Base-by-base conservation (phyloP, 2,888 invertebrate genomes). In the Phyto melanocephala region DNA sequence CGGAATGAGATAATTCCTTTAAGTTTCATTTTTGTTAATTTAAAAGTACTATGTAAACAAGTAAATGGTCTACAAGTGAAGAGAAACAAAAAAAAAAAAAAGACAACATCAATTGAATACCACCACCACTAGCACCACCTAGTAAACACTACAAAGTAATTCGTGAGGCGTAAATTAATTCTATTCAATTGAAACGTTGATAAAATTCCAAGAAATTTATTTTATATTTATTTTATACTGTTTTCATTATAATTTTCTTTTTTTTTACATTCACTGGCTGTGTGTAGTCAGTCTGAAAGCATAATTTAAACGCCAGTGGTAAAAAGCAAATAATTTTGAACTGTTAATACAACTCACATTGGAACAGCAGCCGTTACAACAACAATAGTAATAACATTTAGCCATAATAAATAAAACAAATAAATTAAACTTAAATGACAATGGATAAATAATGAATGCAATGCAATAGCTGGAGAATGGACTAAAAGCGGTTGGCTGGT, bases 131-230 rank as follows among this genome's bases (percentile, higher is more conserved):
- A 17, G 15, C 24, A 76, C 42, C 28, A 22, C 17, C 13, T 28
- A 17, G 68, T 28, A 45, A 62, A 63, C 45, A 45, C 28, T 45
- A 63, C 82, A 82, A 75, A 75, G 63, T 84, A 87, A 80, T 70
- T 87, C 87, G 89, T 89, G 88, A 88, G 89, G 89, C 88, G 89
- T 88, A 88, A 89, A 89, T 89, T 89, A 88, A 89, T 89, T 89
- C 87, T 87, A 88, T 89, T 86, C 84, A 87, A 82, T 84, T 84
- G 84, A 85, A 87, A 86, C 71, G 82, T 67, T 67, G 79, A 82
- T 86, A 83, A 85, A 89, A 87, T 89, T 89, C 89, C 86, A 86
- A 85, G 89, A 86, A 88, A 86, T 79, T 65, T 50, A 62, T 17
- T 74, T 67, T 28, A 13, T 42, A n/a, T 37, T 17, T 58, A 10